Evolutionary conservation across 1,140 invertebrate species (phyloP), one percentile per base, ranked within the genome.

Genomic region (Lineus longissimus): DNA sequence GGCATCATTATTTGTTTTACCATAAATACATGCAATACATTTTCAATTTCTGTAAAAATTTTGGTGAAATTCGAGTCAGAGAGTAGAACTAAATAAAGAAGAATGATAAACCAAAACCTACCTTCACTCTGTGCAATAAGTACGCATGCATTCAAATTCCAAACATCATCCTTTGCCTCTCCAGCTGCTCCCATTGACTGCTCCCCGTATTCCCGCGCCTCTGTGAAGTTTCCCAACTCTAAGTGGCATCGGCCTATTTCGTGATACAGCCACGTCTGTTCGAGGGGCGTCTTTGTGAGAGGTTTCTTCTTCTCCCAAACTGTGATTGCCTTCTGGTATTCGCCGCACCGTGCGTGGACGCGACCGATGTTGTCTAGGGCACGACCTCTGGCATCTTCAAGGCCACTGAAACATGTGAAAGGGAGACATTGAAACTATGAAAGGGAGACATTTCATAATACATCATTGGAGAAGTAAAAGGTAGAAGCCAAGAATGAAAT

Each of bases 181-280:
- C 71, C 61, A 11, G 80, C 79, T 25, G 72, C 70, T 15, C 63
- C 59, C 61, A 76, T 63, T 9, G 80, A 76, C 51, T 73, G 72
- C 55, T 78, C 70, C 1, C 77, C 81, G 61, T 73, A 77, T 2
- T 72, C 66, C 59, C 73, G 71, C 1, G 81, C 80, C n/a, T 65
- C 57, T 0, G 65, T 25, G 43, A 61, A 73, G 30, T 73, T 59
- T 15, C 66, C 69, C 15, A 80, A 60, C 65, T 81, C 80, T 58
- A 81, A 66, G 62, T 81, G 71, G 59, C 81, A 82, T 9, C 78
- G 70, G 7, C 79, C 79, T 1, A 81, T 74, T 66, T 81, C 80
- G 62, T 81, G 80, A 64, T 72, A 78, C 33, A 81, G 62, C 81
- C 81, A 82, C 15, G 80, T 77, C 31, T 63, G 72, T 56, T 80